Conservation (phyloP, 2,888 invertebrate genomes). For the Nephrotoma guestfalica region DNA sequence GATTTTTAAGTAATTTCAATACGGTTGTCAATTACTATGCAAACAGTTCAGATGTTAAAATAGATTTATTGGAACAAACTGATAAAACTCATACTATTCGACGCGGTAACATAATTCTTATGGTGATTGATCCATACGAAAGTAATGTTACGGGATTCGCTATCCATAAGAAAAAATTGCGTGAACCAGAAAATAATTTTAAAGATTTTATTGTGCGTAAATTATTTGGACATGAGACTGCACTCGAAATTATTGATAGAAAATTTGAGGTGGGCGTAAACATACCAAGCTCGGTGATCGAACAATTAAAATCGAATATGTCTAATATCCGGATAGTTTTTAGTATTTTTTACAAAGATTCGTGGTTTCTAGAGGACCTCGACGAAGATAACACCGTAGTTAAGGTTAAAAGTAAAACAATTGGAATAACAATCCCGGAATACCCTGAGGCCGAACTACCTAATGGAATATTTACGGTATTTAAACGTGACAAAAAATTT, state of each 20-base stretch:
- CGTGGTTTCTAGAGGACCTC: neutral
- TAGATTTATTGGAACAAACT: neutral
- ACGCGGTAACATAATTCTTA: neutral
- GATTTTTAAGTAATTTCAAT: neutral
- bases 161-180: neutral
- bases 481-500: neutral
- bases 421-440: neutral
- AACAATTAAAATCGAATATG: neutral
- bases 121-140: neutral
- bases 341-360: neutral
- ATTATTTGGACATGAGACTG: neutral
- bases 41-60: neutral
- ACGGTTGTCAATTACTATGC: neutral
- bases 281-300: neutral
- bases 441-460: neutral
- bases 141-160: neutral
- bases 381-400: neutral
- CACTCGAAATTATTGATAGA: neutral
- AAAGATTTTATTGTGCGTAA: neutral
- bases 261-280: neutral
- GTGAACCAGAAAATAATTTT: neutral
- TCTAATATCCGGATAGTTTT: neutral
- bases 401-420: neutral
- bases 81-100: neutral
- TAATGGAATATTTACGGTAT: neutral